These are phyloP conservation scores for Hemistola chrysoprasaria DNA, from an alignment of 2,888 invertebrate species.

Conservation along the genomic window DNA sequence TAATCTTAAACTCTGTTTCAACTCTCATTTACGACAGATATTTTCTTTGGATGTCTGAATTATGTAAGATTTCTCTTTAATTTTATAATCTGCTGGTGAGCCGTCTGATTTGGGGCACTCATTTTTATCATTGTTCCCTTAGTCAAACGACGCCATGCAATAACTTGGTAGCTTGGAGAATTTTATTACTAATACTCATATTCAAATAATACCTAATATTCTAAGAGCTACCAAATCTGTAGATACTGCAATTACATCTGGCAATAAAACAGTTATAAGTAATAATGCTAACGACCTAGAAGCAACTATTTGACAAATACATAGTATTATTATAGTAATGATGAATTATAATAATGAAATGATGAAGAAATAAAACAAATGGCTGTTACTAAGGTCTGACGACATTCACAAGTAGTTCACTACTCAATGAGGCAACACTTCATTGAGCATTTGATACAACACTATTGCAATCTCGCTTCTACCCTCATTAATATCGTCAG, in stretches of 20 bases:
- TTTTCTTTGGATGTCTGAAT: constrained; percentile 69
- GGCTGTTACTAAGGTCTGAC: constrained; percentile 47
- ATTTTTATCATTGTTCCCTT: constrained; percentile 30
- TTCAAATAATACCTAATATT: constrained; percentile 18
- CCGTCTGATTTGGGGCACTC: constrained; percentile 45
- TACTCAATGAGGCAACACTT: constrained; percentile 63
- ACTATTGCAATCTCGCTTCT: constrained; percentile 80
- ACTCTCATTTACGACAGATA: constrained; percentile 68
- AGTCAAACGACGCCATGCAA: constrained; percentile 44
- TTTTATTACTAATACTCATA: neutral
- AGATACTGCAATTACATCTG: constrained; percentile 56
- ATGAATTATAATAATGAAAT: constrained; percentile 5
- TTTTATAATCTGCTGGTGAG: constrained; percentile 42
- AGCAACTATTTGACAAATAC: constrained; percentile 38
- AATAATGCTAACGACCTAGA: constrained; percentile 46
- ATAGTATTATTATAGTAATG: constrained; percentile 11
- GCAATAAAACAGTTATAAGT: constrained; percentile 46
- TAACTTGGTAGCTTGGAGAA: constrained; percentile 49
- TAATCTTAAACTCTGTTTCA: constrained; percentile 63
- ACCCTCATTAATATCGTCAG: constrained; percentile 83
- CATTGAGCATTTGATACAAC: constrained; percentile 71
- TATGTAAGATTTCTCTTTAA: constrained; percentile 62
- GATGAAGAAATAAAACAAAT: constrained; percentile 40
- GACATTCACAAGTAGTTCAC: constrained; percentile 75
- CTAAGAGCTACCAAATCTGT: constrained; percentile 50